Percentiles rank a stretch among this genome's conserved stretches.
Conservation (phyloP, 2,113 vertebrate species). For the Geococcyx californianus region DNA sequence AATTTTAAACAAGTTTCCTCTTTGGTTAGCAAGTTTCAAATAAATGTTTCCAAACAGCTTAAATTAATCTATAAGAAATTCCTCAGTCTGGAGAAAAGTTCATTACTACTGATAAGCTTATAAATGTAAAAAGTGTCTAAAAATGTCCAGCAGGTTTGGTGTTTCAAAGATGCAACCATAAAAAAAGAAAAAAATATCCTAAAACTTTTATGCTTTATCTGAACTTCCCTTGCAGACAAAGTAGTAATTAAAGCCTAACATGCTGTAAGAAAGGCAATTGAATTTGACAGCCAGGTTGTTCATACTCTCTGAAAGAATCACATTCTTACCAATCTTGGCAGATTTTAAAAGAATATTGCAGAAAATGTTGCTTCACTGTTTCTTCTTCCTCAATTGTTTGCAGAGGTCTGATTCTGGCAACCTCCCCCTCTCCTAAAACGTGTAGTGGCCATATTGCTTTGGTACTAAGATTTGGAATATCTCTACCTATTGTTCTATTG, state of each 20-base stretch:
- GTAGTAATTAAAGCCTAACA: background rate
- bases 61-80: background rate
- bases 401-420: background rate
- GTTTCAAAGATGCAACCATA: background rate
- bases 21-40: background rate
- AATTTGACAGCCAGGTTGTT: background rate
- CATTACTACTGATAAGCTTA: background rate
- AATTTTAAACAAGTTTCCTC: background rate
- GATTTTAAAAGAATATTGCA: background rate
- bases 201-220: background rate
- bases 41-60: background rate
- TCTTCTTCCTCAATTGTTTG: background rate
- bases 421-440: background rate
- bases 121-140: background rate
- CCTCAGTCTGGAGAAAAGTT: background rate
- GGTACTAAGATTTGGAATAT: background rate
- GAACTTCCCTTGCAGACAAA: background rate
- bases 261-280: background rate
- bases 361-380: background rate
- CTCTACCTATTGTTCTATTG: background rate
- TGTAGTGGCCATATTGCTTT: background rate
- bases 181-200: background rate
- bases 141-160: background rate
- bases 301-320: background rate
- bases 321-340: background rate